These are phyloP conservation scores for Ophioninae sp. DNA, from an alignment of 2,888 invertebrate genomes.

Conservation along the genomic window DNA sequence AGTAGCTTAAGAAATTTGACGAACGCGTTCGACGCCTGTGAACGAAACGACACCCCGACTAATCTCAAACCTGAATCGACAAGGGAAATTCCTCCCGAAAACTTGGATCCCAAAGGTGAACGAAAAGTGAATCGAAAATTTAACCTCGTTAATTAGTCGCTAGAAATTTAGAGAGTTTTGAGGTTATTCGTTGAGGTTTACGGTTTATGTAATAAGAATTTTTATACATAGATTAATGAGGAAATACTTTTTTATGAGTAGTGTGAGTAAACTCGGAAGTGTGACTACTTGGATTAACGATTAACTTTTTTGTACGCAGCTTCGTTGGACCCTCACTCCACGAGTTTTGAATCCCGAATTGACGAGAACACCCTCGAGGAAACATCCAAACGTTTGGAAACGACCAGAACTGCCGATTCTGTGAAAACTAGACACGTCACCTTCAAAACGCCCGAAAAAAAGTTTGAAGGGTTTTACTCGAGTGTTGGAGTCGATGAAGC, in stretches of 20 bases:
- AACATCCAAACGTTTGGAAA: background rate
- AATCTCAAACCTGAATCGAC: constrained; percentile 35
- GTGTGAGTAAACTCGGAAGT: no score
- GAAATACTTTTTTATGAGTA: no score
- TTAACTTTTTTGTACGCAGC: no score
- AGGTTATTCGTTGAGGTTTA: no score
- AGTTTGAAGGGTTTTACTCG: constrained; percentile 74
- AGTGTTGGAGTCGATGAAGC: constrained; percentile 78
- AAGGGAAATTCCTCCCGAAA: constrained; percentile 42
- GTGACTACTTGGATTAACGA: no score
- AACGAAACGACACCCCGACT: constrained; percentile 65
- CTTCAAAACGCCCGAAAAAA: constrained; percentile 60
- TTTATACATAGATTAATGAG: no score
- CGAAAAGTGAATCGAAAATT: constrained; percentile 31
- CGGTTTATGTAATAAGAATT: no score
- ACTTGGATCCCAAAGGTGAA: constrained; percentile 30
- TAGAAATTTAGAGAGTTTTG: no score
- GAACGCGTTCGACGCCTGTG: constrained; percentile 75
- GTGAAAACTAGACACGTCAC: constrained; percentile 58
- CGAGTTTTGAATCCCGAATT: no score
- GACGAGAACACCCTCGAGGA: background rate
- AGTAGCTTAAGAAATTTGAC: constrained; percentile 72
- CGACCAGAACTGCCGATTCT: constrained; percentile 16
- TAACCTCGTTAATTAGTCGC: background rate
- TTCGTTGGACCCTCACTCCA: no score